Evolutionary conservation across 2,113 vertebrate genomes (phyloP), one percentile per base, ranked within the genome.

Genomic region (Proterorhinus semilunaris): DNA sequence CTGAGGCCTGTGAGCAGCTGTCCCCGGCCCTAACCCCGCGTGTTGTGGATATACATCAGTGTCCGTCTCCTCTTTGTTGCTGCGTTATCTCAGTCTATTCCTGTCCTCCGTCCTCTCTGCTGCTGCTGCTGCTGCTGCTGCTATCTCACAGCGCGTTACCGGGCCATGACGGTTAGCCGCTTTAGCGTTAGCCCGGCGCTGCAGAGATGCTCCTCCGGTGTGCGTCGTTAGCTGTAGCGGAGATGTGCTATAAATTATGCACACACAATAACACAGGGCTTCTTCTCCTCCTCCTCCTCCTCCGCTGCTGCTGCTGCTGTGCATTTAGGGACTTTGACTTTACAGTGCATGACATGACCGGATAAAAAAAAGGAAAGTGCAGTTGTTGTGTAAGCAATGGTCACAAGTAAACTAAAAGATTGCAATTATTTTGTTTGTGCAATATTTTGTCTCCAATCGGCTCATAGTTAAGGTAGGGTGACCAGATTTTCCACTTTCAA

Each of bases 221-320:
- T 88, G 84, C 88, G 87, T 89, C 85, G 87, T 90, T 89, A 89
- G 89, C 82, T 81, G 73, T 88, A 89, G 55, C 55, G 71, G 78
- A 91, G 89, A 91, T 91, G 86, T 92, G 83, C 81, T 89, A 89
- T 91, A 88, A 92, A 92, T 92, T 87, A 92, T 92, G 90, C 87
- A 91, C 75, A 81, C 81, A 74, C 87, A 86, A 89, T 87, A 87
- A 91, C 90, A 88, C 87, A 90, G 83, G 81, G 87, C 84, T 86
- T 83, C 86, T 88, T 76, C 79, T 61, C 77, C 83, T 72, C 81
- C 27, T 36, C 27, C 27, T 36, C 27, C 27, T 1, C 27, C 4
- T 1, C 27, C 4, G 27, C 27, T 36, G 27, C 27, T 36, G 27
- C 1, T 36, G 67, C 65, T 88, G 75, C 64, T 36, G 21, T 55